Conservation (phyloP, 2,888 invertebrate genomes). For the Melipona beecheii region DNA sequence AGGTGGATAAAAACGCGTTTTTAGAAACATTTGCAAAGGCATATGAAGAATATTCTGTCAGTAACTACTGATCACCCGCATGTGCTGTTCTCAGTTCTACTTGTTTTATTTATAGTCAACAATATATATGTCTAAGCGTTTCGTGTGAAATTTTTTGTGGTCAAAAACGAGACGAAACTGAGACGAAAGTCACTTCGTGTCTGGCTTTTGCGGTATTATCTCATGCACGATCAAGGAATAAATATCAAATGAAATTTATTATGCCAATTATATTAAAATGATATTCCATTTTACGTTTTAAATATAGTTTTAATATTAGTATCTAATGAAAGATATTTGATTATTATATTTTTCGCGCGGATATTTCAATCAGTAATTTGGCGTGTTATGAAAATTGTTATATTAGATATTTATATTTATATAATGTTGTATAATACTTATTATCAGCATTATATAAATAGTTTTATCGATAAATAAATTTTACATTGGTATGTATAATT, state of each 20-base stretch:
- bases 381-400: no score
- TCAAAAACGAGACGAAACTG: conserved; percentile 6
- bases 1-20: neutral
- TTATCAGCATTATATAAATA: no score
- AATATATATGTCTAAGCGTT: neutral
- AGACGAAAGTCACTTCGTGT: neutral
- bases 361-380: no score
- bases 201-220: conserved; percentile 27
- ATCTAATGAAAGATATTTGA: no score
- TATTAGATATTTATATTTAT: no score
- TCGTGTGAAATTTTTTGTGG: conserved; percentile 27
- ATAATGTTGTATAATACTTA: no score
- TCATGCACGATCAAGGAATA: neutral
- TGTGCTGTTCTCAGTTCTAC: neutral
- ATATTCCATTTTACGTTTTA: no score
- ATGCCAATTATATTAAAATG: neutral
- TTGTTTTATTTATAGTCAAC: conserved; percentile 11
- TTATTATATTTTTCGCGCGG: no score
- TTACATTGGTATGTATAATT: no score
- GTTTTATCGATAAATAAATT: no score
- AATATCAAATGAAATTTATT: conserved; percentile 1
- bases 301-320: no score
- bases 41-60: neutral
- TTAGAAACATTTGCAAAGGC: neutral
- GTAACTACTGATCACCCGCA: conserved; percentile 15